phyloP scores from a whole-genome alignment of 2,113 vertebrate species.

The Reinhardtius hippoglossoides region DNA sequence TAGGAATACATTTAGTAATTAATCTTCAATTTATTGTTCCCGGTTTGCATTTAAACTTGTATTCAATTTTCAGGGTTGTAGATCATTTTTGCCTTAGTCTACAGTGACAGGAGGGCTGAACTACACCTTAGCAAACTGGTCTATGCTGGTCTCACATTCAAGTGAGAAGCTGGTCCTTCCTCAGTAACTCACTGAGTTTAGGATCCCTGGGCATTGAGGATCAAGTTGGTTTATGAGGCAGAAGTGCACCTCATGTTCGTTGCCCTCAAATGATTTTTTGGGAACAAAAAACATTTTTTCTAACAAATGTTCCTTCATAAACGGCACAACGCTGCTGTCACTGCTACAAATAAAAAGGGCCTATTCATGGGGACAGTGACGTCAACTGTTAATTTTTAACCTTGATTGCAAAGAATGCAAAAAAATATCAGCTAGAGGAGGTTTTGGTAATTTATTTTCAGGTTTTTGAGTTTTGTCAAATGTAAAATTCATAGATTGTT shows the following conservation, averaged over 20 bases:
- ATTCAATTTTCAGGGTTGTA: background rate
- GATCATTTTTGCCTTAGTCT: background rate
- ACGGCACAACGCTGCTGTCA: background rate
- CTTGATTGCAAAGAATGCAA: background rate
- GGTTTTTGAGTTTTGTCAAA: background rate
- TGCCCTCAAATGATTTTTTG: background rate
- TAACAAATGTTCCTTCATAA: background rate
- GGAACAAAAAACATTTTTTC: background rate
- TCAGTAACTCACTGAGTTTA: background rate
- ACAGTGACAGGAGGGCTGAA: background rate
- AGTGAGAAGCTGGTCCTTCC: background rate
- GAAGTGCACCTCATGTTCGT: background rate
- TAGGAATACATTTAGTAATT: background rate
- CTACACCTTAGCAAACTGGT: background rate
- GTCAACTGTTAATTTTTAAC: slow-evolving; percentile 20
- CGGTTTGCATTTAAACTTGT: background rate
- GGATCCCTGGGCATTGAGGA: background rate
- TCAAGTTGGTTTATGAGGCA: background rate
- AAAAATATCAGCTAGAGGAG: background rate
- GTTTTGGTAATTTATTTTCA: background rate
- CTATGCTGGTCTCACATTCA: background rate
- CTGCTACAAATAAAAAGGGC: slow-evolving; percentile 54
- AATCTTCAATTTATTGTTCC: background rate
- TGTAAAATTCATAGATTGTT: too few species aligned
- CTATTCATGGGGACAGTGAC: slow-evolving; percentile 1